phyloP scores from a whole-genome alignment of 2,113 vertebrate genomes.

The Tiliqua scincoides region DNA sequence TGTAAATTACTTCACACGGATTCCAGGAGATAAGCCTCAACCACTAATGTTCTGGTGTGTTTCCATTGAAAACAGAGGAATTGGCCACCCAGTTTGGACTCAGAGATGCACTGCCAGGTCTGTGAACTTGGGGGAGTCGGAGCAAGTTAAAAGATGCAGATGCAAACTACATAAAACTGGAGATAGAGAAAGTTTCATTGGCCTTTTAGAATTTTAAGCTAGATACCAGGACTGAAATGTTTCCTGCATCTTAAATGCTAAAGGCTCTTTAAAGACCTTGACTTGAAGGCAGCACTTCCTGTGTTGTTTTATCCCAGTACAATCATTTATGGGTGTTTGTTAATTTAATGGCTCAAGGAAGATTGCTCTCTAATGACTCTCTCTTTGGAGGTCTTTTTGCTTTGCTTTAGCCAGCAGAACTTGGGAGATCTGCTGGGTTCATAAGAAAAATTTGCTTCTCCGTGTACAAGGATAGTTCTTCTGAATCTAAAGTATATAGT shows the following conservation, averaged over 20 bases:
- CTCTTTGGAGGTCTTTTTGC: neutral
- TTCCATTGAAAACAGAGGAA: neutral
- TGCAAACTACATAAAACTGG: neutral
- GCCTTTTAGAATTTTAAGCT: conserved; percentile 1
- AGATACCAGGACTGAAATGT: fast-evolving
- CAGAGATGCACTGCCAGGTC: neutral
- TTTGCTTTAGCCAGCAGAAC: neutral
- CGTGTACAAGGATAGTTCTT: neutral
- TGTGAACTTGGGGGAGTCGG: neutral
- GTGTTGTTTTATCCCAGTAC: neutral
- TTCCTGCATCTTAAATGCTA: neutral
- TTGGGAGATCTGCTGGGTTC: neutral
- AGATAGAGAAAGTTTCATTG: conserved; percentile 5
- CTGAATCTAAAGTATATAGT: neutral
- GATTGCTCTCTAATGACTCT: neutral
- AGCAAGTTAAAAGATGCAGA: neutral
- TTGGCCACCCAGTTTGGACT: too few relatives aligned
- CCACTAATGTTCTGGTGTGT: neutral
- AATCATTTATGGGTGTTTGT: neutral
- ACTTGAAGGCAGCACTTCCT: conserved; percentile 10
- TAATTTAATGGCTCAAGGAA: neutral
- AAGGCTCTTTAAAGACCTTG: neutral
- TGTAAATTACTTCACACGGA: neutral
- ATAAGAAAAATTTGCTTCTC: neutral
- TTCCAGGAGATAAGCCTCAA: neutral